Evolutionary conservation across 2,797 vertebrate species (phyloP).

Genomic region (Oreortyx pictus): DNA sequence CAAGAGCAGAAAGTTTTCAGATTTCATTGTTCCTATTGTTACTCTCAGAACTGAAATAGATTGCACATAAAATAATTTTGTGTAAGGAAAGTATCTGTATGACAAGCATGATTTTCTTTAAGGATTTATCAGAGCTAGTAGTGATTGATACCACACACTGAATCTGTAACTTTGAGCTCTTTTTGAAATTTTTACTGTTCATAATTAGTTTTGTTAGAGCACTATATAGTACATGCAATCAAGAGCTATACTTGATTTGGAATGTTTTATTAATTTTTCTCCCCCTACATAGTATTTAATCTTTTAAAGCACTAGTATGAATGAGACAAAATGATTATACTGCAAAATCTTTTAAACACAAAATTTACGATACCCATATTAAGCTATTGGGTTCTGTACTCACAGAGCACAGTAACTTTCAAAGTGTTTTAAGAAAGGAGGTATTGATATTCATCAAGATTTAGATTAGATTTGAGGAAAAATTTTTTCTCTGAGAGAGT

Average conservation of each 20-base stretch:
- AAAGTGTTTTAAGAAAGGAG: neutral
- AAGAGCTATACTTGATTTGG: neutral
- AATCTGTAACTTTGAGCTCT: neutral
- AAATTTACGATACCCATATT: neutral
- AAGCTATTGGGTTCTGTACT: neutral
- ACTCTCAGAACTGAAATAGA: neutral
- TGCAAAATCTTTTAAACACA: neutral
- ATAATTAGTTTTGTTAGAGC: neutral
- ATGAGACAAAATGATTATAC: neutral
- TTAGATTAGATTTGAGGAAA: no score
- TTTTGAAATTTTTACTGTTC: neutral
- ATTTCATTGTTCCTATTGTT: neutral
- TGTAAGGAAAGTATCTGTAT: neutral
- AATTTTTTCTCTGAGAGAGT: no score
- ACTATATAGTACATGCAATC: neutral
- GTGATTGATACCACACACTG: neutral
- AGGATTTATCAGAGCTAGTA: neutral
- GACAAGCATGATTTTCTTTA: neutral
- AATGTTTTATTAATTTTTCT: neutral
- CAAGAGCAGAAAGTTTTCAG: neutral
- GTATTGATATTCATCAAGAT: neutral
- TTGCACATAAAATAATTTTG: neutral
- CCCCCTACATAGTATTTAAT: neutral
- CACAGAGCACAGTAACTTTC: neutral
- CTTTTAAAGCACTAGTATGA: neutral